Percentiles rank a stretch among this genome's conserved stretches.
These are phyloP conservation scores for Nesogale talazaci DNA, from an alignment of 2,113 vertebrate species.

Conservation along the genomic window DNA sequence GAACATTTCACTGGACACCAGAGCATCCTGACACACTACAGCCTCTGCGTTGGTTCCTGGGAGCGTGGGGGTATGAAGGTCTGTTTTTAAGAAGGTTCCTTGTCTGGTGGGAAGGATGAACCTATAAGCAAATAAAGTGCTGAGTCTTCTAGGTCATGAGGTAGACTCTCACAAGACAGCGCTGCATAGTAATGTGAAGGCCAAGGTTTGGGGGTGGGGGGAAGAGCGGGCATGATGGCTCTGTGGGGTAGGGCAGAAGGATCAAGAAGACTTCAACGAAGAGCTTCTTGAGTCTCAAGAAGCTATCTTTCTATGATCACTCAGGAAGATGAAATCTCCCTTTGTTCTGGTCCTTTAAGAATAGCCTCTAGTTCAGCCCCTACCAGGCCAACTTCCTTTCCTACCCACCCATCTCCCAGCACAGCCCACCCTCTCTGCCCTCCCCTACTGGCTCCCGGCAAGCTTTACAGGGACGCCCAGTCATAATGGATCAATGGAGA, in stretches of 20 bases:
- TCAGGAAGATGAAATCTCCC: neutral
- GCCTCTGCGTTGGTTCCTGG: neutral
- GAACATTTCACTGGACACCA: neutral
- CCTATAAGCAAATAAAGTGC: neutral
- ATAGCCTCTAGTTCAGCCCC: neutral
- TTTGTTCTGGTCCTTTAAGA: constrained; percentile 8
- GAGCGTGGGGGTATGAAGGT: no score
- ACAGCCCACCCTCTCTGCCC: constrained; percentile 3
- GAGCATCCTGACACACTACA: neutral
- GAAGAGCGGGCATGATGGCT: neutral
- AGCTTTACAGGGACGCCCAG: constrained; percentile 70
- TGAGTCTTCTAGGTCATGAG: neutral
- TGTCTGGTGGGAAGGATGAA: neutral
- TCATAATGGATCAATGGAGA: constrained; percentile 72
- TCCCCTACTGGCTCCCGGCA: constrained; percentile 45
- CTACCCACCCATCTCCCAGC: neutral
- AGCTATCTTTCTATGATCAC: neutral
- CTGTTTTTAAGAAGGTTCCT: neutral
- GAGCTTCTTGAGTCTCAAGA: neutral
- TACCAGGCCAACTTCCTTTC: neutral
- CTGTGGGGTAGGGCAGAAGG: neutral
- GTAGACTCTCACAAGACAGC: neutral
- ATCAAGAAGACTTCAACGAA: neutral
- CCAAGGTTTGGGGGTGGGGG: neutral
- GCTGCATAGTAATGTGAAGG: no score